These are phyloP conservation scores for Sturnus vulgaris DNA, from an alignment of 2,113 vertebrate genomes.

Conservation along the genomic window DNA sequence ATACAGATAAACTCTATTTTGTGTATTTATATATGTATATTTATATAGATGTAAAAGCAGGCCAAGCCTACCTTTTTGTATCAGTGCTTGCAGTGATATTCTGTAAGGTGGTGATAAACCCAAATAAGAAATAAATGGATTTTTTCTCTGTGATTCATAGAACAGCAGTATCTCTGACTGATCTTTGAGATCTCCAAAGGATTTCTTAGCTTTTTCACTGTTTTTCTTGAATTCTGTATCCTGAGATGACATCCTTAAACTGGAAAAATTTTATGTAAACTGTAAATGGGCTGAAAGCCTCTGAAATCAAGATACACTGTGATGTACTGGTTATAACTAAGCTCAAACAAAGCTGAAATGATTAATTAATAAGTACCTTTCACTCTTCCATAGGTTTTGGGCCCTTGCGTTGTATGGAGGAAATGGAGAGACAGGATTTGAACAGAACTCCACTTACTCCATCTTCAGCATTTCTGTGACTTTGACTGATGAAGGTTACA, in stretches of 20 bases:
- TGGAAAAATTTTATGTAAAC: neutral
- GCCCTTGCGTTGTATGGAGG: slow-evolving; percentile 91
- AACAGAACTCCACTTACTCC: slow-evolving; percentile 94
- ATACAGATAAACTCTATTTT: neutral
- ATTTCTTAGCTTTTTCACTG: neutral
- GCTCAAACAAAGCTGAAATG: neutral
- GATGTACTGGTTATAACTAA: neutral
- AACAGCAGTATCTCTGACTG: neutral
- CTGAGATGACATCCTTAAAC: neutral
- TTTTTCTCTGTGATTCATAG: neutral
- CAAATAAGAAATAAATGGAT: neutral
- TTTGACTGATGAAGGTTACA: slow-evolving; percentile 91
- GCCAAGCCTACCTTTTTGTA: neutral
- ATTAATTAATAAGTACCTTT: neutral
- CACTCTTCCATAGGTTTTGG: slow-evolving; percentile 81
- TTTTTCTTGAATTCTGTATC: neutral
- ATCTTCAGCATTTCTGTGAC: slow-evolving; percentile 96
- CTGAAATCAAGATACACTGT: neutral
- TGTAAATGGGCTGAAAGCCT: neutral
- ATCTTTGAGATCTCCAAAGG: neutral
- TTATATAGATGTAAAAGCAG: neutral
- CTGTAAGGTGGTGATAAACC: neutral
- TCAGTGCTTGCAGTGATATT: neutral
- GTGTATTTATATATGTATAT: neutral
- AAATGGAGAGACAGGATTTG: slow-evolving; percentile 94